phyloP scores from a whole-genome alignment of 2,113 vertebrate genomes.

The Oncorhynchus keta region DNA sequence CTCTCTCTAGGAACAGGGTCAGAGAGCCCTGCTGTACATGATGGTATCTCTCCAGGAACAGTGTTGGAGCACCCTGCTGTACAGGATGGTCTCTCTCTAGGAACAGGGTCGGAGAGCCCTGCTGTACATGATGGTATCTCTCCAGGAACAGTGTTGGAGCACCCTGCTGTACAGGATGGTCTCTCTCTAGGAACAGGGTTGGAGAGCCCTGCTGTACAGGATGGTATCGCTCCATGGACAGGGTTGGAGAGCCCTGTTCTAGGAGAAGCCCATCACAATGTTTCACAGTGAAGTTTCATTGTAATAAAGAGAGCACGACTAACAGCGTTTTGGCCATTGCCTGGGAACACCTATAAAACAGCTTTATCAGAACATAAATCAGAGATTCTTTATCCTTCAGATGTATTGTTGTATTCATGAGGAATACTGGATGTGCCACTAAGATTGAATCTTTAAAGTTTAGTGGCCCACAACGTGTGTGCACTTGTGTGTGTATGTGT shows the following conservation, averaged over 20 bases:
- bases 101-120: no score
- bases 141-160: no score
- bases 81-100: no score
- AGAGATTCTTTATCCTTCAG: background rate
- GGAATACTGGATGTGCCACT: background rate
- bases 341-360: background rate
- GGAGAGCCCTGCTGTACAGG: no score
- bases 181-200: no score
- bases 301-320: background rate
- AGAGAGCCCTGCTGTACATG: no score
- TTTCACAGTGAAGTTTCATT: background rate
- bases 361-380: background rate
- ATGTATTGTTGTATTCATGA: background rate
- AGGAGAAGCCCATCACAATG: background rate
- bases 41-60: no score
- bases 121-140: no score
- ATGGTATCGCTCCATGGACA: no score
- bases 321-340: background rate
- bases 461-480: background rate
- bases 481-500: conserved; percentile 5
- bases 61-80: no score
- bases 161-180: no score
- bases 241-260: background rate
- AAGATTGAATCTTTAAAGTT: background rate
- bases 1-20: fast-evolving